phyloP scores from a whole-genome alignment of 2,888 invertebrate genomes.

The Apamea monoglypha region DNA sequence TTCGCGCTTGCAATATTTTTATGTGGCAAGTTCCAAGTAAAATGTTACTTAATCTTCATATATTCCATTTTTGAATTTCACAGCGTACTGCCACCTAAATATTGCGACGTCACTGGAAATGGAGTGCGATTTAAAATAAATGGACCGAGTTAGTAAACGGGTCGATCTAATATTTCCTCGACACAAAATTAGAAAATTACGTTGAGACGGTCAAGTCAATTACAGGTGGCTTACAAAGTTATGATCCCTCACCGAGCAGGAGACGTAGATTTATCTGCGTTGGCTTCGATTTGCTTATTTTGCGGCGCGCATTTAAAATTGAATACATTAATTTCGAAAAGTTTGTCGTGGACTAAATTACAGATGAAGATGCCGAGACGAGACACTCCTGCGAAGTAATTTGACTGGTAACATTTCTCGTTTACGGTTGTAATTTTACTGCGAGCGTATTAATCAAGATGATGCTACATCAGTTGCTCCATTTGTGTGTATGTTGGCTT shows the following conservation, averaged over 20 bases:
- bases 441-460: constrained; percentile 71
- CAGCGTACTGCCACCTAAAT: constrained; percentile 21
- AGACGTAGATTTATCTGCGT: constrained; percentile 82
- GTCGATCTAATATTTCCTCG: constrained; percentile 60
- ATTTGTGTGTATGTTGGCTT: constrained; percentile 52
- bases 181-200: constrained; percentile 77
- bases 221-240: constrained; percentile 84
- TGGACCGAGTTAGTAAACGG: constrained; percentile 66
- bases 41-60: constrained; percentile 60
- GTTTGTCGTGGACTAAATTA: constrained; percentile 74
- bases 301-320: constrained; percentile 76
- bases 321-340: constrained; percentile 81
- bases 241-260: constrained; percentile 76
- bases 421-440: constrained; percentile 70
- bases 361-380: constrained; percentile 67
- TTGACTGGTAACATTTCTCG: constrained; percentile 72
- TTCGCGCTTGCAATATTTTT: constrained; percentile 64
- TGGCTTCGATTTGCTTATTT: constrained; percentile 81
- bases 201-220: constrained; percentile 76
- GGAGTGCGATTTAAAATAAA: constrained; percentile 64
- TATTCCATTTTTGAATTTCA: constrained; percentile 57
- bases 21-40: constrained; percentile 54
- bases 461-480: constrained; percentile 63
- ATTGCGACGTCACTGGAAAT: constrained; percentile 43
- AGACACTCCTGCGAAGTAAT: constrained; percentile 69